Conservation (phyloP, 2,797 vertebrate species). For the Paguma larvata region DNA sequence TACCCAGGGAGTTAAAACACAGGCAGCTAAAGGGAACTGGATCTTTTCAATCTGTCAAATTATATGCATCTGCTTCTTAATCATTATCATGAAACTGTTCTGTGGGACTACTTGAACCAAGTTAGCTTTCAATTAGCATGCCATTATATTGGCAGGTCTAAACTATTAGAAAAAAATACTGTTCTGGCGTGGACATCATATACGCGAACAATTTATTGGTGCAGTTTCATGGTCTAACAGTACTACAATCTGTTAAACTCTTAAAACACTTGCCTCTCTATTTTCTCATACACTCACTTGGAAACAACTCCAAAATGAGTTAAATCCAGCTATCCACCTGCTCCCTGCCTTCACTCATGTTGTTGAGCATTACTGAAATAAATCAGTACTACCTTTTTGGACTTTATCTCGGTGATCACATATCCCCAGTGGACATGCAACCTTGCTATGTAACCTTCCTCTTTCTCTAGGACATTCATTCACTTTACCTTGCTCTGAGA, state of each 20-base stretch:
- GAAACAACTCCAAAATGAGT: background rate
- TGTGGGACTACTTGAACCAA: conserved; percentile 49
- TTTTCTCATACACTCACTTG: background rate
- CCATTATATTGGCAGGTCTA: conserved; percentile 51
- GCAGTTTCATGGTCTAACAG: background rate
- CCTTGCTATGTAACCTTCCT: background rate
- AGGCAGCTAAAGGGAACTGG: conserved; percentile 40
- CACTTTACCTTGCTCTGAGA: background rate
- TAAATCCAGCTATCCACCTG: background rate
- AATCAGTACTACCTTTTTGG: background rate
- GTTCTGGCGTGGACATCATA: background rate
- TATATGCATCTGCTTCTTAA: conserved; percentile 64
- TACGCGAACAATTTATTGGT: conserved; percentile 52
- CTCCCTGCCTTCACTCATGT: background rate
- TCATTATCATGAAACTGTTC: conserved; percentile 60
- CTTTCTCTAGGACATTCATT: background rate
- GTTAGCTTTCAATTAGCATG: conserved; percentile 64
- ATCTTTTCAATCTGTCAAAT: conserved; percentile 65
- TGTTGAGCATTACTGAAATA: background rate
- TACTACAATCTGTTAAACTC: background rate
- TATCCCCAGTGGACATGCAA: background rate
- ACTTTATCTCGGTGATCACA: conserved; percentile 8
- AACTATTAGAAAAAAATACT: conserved; percentile 24
- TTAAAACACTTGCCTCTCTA: conserved; percentile 1
- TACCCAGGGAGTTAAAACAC: conserved; percentile 61